phyloP scores from a whole-genome alignment of 2,113 vertebrate genomes.

The Corythoichthys intestinalis region DNA sequence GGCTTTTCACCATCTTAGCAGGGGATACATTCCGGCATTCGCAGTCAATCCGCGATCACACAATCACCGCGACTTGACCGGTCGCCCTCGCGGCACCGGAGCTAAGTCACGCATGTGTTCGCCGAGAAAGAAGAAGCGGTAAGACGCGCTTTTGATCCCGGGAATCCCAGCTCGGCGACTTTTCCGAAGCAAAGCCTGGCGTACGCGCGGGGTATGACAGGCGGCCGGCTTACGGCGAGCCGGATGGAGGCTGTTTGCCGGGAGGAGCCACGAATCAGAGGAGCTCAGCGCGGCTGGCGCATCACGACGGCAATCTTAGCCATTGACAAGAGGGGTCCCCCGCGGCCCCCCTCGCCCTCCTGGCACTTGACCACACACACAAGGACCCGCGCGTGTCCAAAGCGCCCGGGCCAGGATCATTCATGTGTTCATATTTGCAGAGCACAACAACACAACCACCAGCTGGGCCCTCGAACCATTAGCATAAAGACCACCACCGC shows the following conservation, averaged over 20 bases:
- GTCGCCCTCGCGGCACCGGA: not conserved
- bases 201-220: conserved; percentile 45
- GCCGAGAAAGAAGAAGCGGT: not conserved
- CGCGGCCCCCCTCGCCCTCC: conserved; percentile 8
- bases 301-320: conserved; percentile 71
- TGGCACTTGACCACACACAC: conserved; percentile 68
- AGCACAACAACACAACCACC: conserved; percentile 41
- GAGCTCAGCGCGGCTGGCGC: conserved; percentile 68
- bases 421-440: conserved; percentile 76
- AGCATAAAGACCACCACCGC: too few relatives aligned
- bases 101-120: not conserved
- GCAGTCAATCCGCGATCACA: not conserved
- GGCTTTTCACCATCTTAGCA: not conserved
- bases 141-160: not conserved
- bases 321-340: not conserved
- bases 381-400: conserved; percentile 54
- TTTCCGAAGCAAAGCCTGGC: conserved; percentile 63
- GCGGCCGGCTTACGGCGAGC: conserved; percentile 65
- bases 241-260: conserved; percentile 61
- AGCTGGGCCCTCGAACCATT: conserved; percentile 63
- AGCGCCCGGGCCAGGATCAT: conserved; percentile 70
- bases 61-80: not conserved
- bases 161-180: not conserved
- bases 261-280: conserved; percentile 67
- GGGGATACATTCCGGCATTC: not conserved